Base-by-base conservation (phyloP, 2,888 invertebrate species). In the Trichopoda pennipes region DNA sequence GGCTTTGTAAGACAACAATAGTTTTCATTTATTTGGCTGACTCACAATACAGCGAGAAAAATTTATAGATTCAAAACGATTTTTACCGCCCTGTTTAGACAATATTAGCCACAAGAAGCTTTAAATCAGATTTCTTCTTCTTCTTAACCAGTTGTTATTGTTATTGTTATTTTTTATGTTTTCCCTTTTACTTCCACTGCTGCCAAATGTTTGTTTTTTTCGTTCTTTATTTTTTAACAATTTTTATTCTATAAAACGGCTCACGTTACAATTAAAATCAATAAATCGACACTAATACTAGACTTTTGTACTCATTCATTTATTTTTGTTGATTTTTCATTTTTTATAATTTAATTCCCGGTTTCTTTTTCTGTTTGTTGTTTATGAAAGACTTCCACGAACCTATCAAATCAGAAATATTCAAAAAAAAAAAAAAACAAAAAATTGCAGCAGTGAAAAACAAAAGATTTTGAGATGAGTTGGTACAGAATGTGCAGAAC, bases 221-320 rank as follows among this genome's bases (percentile, higher is more conserved):
- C n/a, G 35, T 42, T 14, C n/a, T 58, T 51, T 58, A 61, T 38
- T 19, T 23, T 69, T 61, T 47, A 69, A 53, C 69, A 80, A 72
- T 75, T 79, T 88, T 86, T 84, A 84, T 84, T 86, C 88, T 86
- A 86, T 88, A 88, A 89, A 89, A 89, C 86, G 86, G 88, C 89
- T 89, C 88, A 86, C 86, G 84, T 89, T 89, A 89, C 89, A 89
- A 89, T 89, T 89, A 89, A 89, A 89, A 88, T 86, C 86, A 86
- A 86, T 85, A 86, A 85, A 86, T 86, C 86, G 86, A 85, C 85
- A 85, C 84, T 85, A 85, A 85, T 85, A 80, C 85, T 75, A 85
- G 83, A 77, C 84, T 83, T 63, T 78, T 66, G 78, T 72, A 76
- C 47, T 63, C 69, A 73, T 83, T 80, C 75, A 76, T 44, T 80